Conservation (phyloP, 1,140 invertebrate species). For the Calephelis nemesis region DNA sequence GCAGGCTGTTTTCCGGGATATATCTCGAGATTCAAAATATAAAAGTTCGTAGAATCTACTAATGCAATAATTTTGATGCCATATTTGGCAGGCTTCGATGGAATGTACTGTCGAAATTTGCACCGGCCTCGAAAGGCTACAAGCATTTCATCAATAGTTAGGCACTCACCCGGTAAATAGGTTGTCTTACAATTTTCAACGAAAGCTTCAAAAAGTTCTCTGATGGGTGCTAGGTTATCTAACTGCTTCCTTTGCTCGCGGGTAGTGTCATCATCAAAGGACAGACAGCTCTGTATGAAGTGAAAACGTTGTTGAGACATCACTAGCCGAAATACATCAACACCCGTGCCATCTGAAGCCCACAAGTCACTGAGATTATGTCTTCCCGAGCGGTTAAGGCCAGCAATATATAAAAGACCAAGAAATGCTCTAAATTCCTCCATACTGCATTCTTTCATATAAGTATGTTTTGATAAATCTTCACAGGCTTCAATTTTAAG, state of each 20-base stretch:
- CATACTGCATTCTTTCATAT: neutral
- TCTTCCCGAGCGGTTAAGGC: constrained; percentile 1
- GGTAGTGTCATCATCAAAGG: constrained; percentile 29
- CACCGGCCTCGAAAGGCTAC: too few relatives aligned
- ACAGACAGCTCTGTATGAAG: constrained; percentile 23
- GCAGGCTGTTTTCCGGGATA: constrained; percentile 55
- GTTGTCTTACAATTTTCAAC: too few relatives aligned
- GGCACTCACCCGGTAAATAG: too few relatives aligned
- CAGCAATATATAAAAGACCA: constrained; percentile 26
- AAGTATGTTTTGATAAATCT: neutral
- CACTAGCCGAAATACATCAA: constrained; percentile 10
- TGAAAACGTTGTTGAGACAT: constrained; percentile 26
- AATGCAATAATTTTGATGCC: constrained; percentile 29
- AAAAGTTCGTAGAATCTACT: constrained; percentile 19
- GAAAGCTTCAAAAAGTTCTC: too few relatives aligned
- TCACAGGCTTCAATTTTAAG: neutral
- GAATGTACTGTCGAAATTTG: too few relatives aligned
- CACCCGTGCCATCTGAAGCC: constrained; percentile 19
- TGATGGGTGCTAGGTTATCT: constrained; percentile 3
- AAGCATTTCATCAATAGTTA: too few relatives aligned
- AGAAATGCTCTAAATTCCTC: constrained; percentile 9
- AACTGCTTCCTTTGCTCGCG: constrained; percentile 13
- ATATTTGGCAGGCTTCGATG: neutral
- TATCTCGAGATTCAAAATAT: constrained; percentile 43
- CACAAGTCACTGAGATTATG: constrained; percentile 15